Percentiles rank a stretch among this genome's conserved stretches.
phyloP scores from a whole-genome alignment of 2,797 vertebrate species.

The Odontamblyopus rebecca region DNA sequence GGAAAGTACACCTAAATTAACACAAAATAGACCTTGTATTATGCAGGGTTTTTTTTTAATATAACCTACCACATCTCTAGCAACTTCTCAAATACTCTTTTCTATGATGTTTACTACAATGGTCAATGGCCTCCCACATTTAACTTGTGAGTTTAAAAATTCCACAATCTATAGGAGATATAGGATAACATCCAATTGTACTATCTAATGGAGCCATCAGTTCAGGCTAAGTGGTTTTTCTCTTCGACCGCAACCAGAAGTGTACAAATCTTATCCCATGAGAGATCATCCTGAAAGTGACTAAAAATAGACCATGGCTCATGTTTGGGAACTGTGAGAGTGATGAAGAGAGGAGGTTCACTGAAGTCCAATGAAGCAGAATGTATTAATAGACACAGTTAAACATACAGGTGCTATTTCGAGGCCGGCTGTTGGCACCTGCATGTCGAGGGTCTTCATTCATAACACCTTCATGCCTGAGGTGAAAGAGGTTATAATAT shows the following conservation, averaged over 20 bases:
- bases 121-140: not conserved
- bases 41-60: no score
- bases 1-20: no score
- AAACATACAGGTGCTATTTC: constrained; percentile 68
- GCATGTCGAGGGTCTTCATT: constrained; percentile 50
- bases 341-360: constrained; percentile 56
- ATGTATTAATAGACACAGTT: constrained; percentile 69
- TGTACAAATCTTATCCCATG: constrained; percentile 41
- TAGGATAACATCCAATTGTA: not conserved
- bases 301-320: constrained; percentile 70
- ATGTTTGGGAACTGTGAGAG: constrained; percentile 57
- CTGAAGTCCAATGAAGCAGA: constrained; percentile 66
- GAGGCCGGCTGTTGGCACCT: constrained; percentile 49
- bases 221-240: not conserved
- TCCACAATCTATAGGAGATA: not conserved
- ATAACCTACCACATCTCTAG: no score
- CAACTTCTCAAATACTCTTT: no score
- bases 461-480: constrained; percentile 38
- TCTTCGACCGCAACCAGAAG: constrained; percentile 7
- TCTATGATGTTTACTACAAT: no score
- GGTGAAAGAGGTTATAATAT: not conserved
- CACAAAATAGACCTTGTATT: no score
- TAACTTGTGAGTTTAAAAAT: not conserved
- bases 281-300: constrained; percentile 55
- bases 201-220: not conserved